phyloP scores from a whole-genome alignment of 1,140 invertebrate genomes.

The Cydia splendana region DNA sequence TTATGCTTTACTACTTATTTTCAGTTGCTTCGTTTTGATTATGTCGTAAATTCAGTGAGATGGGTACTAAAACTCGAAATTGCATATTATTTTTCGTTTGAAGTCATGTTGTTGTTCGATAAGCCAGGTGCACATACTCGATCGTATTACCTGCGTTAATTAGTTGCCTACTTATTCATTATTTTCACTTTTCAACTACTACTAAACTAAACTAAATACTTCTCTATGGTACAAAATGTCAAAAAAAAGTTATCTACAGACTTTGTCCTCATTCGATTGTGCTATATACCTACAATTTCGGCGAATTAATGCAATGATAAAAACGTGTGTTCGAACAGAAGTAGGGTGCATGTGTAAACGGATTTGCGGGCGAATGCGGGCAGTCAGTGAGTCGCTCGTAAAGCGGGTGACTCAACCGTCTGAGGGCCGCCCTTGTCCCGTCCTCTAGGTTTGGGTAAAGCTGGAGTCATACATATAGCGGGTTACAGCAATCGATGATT shows the following conservation, averaged over 20 bases:
- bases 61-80: neutral
- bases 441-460: conserved; percentile 37
- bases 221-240: too few species aligned
- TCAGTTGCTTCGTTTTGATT: neutral
- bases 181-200: neutral
- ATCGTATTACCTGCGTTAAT: neutral
- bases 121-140: neutral
- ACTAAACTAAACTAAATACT: too few species aligned
- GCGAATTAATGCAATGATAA: too few species aligned
- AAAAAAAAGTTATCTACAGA: too few species aligned
- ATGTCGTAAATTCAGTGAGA: neutral
- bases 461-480: too few species aligned
- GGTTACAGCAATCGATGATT: neutral
- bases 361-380: conserved; percentile 55
- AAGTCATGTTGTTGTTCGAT: neutral
- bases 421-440: conserved; percentile 63
- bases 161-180: neutral
- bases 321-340: conserved; percentile 12
- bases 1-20: neutral
- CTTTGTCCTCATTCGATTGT: too few species aligned
- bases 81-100: neutral
- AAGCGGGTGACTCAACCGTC: conserved; percentile 57
- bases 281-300: too few species aligned
- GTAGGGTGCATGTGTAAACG: conserved; percentile 31
- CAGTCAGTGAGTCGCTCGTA: conserved; percentile 50